phyloP scores from a whole-genome alignment of 1,140 invertebrate species.

The Anadara kagoshimensis region DNA sequence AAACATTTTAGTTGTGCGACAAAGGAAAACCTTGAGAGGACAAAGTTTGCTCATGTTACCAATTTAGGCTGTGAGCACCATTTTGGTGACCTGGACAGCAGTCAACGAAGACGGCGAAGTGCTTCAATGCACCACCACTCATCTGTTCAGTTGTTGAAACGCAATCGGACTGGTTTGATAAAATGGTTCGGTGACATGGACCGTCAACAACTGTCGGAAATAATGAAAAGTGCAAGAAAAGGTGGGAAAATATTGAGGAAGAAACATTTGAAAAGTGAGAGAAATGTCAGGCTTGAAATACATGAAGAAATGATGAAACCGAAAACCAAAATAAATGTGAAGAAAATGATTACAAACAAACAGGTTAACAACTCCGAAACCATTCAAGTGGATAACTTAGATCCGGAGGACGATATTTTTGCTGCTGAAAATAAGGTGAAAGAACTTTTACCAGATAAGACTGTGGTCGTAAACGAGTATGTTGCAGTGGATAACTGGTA shows the following conservation, averaged over 20 bases:
- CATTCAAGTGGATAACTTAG: background rate
- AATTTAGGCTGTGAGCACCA: conserved; percentile 33
- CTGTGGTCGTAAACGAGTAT: background rate
- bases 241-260: conserved; percentile 6
- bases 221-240: conserved; percentile 10
- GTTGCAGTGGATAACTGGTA: background rate
- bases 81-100: conserved; percentile 32
- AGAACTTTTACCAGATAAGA: background rate
- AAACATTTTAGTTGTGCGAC: background rate
- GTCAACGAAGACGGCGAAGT: conserved; percentile 18
- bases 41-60: conserved; percentile 17
- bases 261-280: background rate
- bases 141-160: conserved; percentile 21
- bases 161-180: conserved; percentile 17
- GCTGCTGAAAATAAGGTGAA: background rate
- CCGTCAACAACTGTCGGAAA: background rate
- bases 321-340: background rate
- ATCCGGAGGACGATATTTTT: background rate
- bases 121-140: conserved; percentile 34
- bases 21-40: background rate
- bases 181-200: conserved; percentile 19
- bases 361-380: background rate
- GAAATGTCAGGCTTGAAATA: background rate
- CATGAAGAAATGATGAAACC: conserved; percentile 10
- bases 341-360: background rate